Evolutionary conservation across 2,113 vertebrate genomes (phyloP), one percentile per base, ranked within the genome.

Genomic region (Pterocles gutturalis): DNA sequence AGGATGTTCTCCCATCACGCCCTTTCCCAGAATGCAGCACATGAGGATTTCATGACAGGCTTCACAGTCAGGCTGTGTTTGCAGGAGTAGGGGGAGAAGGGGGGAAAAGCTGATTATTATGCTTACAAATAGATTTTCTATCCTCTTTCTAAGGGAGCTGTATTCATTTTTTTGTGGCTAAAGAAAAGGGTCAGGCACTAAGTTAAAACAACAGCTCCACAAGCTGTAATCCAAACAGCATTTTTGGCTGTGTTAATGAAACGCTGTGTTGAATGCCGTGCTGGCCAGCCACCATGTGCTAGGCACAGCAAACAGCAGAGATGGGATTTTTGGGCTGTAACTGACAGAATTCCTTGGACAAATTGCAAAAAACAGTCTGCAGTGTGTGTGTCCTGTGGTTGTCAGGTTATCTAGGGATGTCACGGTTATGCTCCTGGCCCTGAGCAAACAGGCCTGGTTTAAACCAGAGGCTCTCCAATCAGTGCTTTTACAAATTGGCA

Each of bases 51-150:
- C 93, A 89, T 3, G 12, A 93, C 51, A 43, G 80, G 34, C 79
- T 79, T 64, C 87, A 95, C 88, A 94, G 65, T 79, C 54, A 26
- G 82, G 38, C 71, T 95, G 80, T 90, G 87, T 89, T 90, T 49
- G 71, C 41, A 41, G 57, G 57, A 38, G 17, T 9, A 1, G 34
- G 43, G 53, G 65, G 38, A 33, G 46, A 66, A 34, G 19, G 36
- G 8, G 9, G 41, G 33, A 76, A 0, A 3, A 79, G 64, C 41
- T 85, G 48, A 60, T 87, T 51, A 58, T 54, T 80, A 7, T 28
- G 25, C 76, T 79, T 45, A 64, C 60, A 79, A 38, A 84, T 94
- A 26, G 34, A 86, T 70, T 87, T 86, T 64, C 65, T 89, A 33
- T 49, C 64, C 31, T 69, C 75, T 61, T 76, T 89, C 90, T 90